Base-by-base conservation (phyloP, 1,140 invertebrate species). In the Chironomus striatipennis region DNA sequence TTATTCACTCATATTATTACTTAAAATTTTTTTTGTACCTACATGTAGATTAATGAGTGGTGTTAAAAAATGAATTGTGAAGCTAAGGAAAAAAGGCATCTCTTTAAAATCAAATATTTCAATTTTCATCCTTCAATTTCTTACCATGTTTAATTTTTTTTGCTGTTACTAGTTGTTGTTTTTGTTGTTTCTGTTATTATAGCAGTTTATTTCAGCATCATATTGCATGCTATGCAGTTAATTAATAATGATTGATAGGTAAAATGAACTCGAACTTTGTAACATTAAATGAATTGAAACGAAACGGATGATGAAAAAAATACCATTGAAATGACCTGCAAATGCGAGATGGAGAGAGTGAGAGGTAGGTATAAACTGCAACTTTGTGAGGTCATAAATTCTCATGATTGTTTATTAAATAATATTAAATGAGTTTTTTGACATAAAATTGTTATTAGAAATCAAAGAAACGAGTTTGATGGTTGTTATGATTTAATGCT, bases 141-240 rank as follows among this genome's bases (percentile, higher is more conserved):
- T 70, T 42, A 24, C 21, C 47, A 17, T 64, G 43, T 15, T n/a
- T 74, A 8, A 73, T n/a, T 7, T 18, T 79, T 76, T 18, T 79
- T 76, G 12, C 83, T 83, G 77, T 84, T 84, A 17, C 84, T 81
- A 75, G 12, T 83, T 83, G 77, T 84, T 84, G n/a, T 84, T 81
- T 74, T 84, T 81, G 77, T 34, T 34, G 24, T 34, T 34, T 1
- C 24, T 34, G 24, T 34, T 34, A 34, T 34, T 34, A 34, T 34
- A 87, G 84, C 73, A 87, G 79, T 73, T 82, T 79, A 74, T 83
- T 82, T 57, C 15, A 12, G 4, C 47, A 57, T 57, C n/a, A 57
- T 57, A 57, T n/a, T 47, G 43, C 47, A 57, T 57, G 12, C 47
- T 15, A 57, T 57, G 12, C 47, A 57, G 47, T 57, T 57, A 57